Conservation (phyloP, 2,797 vertebrate genomes). For the Cynodonichthys magdalenae region DNA sequence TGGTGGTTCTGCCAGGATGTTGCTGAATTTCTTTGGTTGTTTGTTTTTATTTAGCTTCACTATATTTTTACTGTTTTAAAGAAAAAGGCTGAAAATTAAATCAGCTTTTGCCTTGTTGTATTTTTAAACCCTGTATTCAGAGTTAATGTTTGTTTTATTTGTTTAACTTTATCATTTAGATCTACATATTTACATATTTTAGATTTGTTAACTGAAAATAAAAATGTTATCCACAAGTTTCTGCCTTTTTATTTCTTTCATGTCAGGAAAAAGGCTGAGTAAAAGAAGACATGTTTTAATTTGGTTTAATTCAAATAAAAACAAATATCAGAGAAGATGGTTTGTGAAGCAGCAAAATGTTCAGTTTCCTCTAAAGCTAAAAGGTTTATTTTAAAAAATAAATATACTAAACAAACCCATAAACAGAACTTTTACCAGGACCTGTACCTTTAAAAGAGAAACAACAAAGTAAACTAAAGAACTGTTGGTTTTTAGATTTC, state of each 20-base stretch:
- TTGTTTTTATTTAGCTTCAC: too few relatives aligned
- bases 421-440: slow-evolving; percentile 15
- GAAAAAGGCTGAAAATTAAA: too few relatives aligned
- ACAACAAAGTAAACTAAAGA: slow-evolving; percentile 26
- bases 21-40: too few relatives aligned
- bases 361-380: slow-evolving; percentile 22
- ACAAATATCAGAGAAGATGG: slow-evolving; percentile 20
- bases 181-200: not conserved
- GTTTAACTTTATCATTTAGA: slow-evolving; percentile 30
- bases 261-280: not conserved
- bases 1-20: not conserved
- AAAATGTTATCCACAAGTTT: slow-evolving; percentile 27
- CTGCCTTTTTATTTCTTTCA: not conserved
- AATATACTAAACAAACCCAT: slow-evolving; percentile 21
- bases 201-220: slow-evolving; percentile 33
- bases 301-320: slow-evolving; percentile 60
- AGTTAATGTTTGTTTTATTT: slow-evolving; percentile 26
- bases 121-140: not conserved
- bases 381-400: slow-evolving; percentile 50
- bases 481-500: too few relatives aligned
- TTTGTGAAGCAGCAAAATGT: slow-evolving; percentile 50
- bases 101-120: not conserved
- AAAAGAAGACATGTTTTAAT: slow-evolving; percentile 18
- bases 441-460: slow-evolving; percentile 37
- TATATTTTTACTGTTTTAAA: too few relatives aligned